Conservation (phyloP, 2,797 vertebrate genomes). For the Hypotaenidia okinawae region DNA sequence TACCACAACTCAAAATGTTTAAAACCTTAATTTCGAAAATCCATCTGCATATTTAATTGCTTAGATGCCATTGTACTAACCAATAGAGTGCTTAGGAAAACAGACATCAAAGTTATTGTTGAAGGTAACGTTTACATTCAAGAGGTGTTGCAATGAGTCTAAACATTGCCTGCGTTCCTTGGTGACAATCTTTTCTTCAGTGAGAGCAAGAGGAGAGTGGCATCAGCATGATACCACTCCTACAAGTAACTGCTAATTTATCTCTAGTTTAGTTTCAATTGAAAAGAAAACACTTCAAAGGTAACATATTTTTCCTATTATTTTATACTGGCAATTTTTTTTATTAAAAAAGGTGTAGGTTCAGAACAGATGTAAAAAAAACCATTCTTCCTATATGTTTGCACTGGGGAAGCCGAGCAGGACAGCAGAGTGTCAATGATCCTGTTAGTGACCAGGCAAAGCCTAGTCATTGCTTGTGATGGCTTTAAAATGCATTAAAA, state of each 20-base stretch:
- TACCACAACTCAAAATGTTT: not conserved
- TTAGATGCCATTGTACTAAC: not conserved
- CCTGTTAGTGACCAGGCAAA: constrained; percentile 31
- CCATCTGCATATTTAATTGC: not conserved
- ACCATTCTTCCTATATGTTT: not conserved
- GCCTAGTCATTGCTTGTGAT: not conserved
- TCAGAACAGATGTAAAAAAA: not conserved
- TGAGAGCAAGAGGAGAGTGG: not conserved
- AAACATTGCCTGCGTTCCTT: not conserved
- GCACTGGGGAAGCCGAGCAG: not conserved
- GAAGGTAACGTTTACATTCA: not conserved
- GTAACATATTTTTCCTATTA: not conserved
- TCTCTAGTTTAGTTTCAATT: constrained; percentile 7
- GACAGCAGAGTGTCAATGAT: not conserved
- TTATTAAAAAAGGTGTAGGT: not conserved
- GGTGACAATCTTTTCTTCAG: constrained; percentile 15
- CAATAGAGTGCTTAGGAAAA: not conserved
- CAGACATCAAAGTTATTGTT: not conserved
- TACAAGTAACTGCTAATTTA: not conserved
- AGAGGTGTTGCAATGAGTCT: constrained; percentile 3
- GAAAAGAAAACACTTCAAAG: not conserved
- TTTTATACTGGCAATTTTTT: constrained; percentile 21
- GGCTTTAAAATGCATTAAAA: constrained; percentile 34
- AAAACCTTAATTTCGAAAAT: not conserved
- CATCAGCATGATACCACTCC: not conserved